Base-by-base conservation (phyloP, 2,113 vertebrate genomes). In the Salvator merianae region DNA sequence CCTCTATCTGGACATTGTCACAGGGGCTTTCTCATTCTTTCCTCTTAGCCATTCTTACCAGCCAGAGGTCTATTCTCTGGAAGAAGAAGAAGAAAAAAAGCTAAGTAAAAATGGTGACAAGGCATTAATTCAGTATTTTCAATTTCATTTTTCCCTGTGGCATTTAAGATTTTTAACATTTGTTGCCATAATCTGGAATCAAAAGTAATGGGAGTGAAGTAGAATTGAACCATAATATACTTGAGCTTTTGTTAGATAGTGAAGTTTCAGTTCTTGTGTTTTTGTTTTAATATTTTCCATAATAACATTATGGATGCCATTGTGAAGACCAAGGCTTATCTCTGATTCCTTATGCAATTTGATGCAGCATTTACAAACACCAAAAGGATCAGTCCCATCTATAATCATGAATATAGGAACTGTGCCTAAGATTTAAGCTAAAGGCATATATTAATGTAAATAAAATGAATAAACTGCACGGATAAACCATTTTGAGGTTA, bases 251-350 rank as follows among this genome's bases (percentile, higher is more conserved):
- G 66, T 81, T 70, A 26, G 24, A 62, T 16, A 69, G 69, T 70
- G 66, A 22, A n/a, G 50, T 36, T 71, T 81, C 68, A 59, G n/a
- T 72, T 82, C 50, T 82, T 18, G 34, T 47, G 32, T 20, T 18
- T 80, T 80, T 68, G 32, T 47, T 68, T 47, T 18, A 28, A 43
- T 62, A n/a, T 4, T 32, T 40, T 13, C 24, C 40, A 13, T 80
- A 47, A 47, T 69, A 43, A 24, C 22, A 26, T 80, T n/a, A 32
- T 9, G 50, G 65, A 32, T 69, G 43, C 40, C 40, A n/a, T 5
- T n/a, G 43, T 50, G 63, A 40, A 22, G 38, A 13, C 4, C 43
- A 90, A 83, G 70, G 55, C 74, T 88, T 55, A 28, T 36, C 36
- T 79, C 65, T 71, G 74, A 65, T 34, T 50, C 82, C 5, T 4